These are phyloP conservation scores for Drosophila erecta DNA, from an alignment of 1,140 invertebrate species.

Conservation along the genomic window DNA sequence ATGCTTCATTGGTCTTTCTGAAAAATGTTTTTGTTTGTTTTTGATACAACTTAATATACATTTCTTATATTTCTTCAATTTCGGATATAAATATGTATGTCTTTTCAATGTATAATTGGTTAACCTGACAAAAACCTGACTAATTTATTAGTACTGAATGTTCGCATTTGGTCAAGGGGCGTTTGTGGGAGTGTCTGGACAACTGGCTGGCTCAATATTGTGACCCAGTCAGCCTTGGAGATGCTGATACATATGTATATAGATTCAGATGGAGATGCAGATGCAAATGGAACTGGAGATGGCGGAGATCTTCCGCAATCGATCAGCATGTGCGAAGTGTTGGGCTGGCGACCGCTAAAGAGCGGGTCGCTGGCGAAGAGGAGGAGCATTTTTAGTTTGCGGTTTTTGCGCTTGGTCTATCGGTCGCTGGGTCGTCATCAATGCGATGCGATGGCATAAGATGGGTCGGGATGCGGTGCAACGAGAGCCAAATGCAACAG, in stretches of 20 bases:
- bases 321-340: conserved; percentile 57
- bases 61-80: no score
- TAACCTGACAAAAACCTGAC: no score
- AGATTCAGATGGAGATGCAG: conserved; percentile 30
- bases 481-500: conserved; percentile 15
- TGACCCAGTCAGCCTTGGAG: conserved; percentile 45
- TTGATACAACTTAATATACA: no score
- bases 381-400: conserved; percentile 52
- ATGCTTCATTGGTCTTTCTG: no score
- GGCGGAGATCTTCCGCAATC: conserved; percentile 44
- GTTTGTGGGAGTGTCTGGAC: conserved; percentile 31
- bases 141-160: conserved; percentile 33
- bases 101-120: no score
- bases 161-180: conserved; percentile 65
- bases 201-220: conserved; percentile 34
- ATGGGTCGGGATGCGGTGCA: conserved; percentile 11
- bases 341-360: conserved; percentile 33
- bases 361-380: conserved; percentile 11
- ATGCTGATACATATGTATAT: conserved; percentile 25
- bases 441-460: conserved; percentile 49
- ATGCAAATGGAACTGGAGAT: conserved; percentile 26
- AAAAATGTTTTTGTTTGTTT: no score
- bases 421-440: conserved; percentile 82
- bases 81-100: no score
- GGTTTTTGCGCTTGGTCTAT: conserved; percentile 75